Conservation (phyloP, 2,888 invertebrate genomes). For the Seira musarum region DNA sequence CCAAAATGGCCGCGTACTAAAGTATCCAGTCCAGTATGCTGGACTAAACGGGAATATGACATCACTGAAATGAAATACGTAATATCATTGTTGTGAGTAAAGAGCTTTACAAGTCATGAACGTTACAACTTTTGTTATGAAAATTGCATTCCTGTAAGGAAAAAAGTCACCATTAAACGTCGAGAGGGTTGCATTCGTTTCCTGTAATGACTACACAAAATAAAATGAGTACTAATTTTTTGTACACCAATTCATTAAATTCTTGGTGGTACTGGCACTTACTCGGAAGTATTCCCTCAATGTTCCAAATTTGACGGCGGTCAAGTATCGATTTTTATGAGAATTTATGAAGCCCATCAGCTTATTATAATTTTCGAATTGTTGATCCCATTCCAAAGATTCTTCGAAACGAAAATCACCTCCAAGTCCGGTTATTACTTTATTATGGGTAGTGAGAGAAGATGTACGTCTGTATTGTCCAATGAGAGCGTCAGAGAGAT, state of each 20-base stretch:
- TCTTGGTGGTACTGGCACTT: background rate
- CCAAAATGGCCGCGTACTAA: constrained; percentile 89
- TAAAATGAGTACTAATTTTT: constrained; percentile 91
- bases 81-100: background rate
- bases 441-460: constrained; percentile 92
- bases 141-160: constrained; percentile 97
- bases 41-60: constrained; percentile 71
- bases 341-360: constrained; percentile 91
- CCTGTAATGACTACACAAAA: constrained; percentile 70
- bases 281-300: constrained; percentile 23
- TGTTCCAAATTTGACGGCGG: constrained; percentile 87
- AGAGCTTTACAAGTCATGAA: constrained; percentile 77
- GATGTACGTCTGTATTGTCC: constrained; percentile 93
- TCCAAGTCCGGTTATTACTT: constrained; percentile 93
- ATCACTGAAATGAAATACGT: constrained; percentile 20
- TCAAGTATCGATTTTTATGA: constrained; percentile 80
- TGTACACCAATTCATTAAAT: background rate
- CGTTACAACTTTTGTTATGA: constrained; percentile 88
- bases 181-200: constrained; percentile 77
- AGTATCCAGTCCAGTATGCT: constrained; percentile 98
- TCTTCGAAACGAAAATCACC: constrained; percentile 97
- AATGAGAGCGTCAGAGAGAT: no score
- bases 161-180: constrained; percentile 95
- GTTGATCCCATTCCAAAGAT: constrained; percentile 93
- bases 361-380: constrained; percentile 90